These are phyloP conservation scores for Electrophaes corylata DNA, from an alignment of 2,888 invertebrate species.

Conservation along the genomic window DNA sequence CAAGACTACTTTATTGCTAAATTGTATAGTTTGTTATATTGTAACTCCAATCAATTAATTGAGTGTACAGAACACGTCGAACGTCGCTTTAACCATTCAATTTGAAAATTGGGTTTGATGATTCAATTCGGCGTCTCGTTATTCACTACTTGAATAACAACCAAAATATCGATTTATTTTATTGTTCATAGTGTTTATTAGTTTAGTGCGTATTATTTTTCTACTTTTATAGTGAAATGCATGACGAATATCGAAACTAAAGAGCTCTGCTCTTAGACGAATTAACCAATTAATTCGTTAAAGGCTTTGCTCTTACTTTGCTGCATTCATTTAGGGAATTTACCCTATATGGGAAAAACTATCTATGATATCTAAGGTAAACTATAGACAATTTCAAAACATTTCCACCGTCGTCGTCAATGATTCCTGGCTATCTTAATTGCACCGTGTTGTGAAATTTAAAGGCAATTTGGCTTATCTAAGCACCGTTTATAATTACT, in stretches of 20 bases:
- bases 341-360: neutral
- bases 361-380: neutral
- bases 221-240: no score
- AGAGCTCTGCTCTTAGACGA: neutral
- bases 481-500: slow-evolving; percentile 29
- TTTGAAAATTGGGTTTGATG: slow-evolving; percentile 18
- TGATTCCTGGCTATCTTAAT: slow-evolving; percentile 18
- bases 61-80: slow-evolving; percentile 12
- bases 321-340: neutral
- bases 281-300: no score
- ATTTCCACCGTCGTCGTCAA: neutral
- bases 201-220: neutral
- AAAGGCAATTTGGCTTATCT: slow-evolving; percentile 32
- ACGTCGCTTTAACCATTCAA: neutral
- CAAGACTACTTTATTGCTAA: slow-evolving; percentile 22
- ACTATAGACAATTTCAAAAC: slow-evolving; percentile 2
- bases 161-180: neutral
- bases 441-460: slow-evolving; percentile 32
- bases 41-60: slow-evolving; percentile 18
- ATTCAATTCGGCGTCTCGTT: slow-evolving; percentile 22
- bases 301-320: no score
- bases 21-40: slow-evolving; percentile 12
- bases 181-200: no score
- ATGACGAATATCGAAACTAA: neutral
- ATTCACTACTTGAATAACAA: slow-evolving; percentile 1